A percentile compares a stretch with the other conserved stretches of the same genome.
phyloP scores from a whole-genome alignment of 2,113 vertebrate species.

The Dipodomys spectabilis region DNA sequence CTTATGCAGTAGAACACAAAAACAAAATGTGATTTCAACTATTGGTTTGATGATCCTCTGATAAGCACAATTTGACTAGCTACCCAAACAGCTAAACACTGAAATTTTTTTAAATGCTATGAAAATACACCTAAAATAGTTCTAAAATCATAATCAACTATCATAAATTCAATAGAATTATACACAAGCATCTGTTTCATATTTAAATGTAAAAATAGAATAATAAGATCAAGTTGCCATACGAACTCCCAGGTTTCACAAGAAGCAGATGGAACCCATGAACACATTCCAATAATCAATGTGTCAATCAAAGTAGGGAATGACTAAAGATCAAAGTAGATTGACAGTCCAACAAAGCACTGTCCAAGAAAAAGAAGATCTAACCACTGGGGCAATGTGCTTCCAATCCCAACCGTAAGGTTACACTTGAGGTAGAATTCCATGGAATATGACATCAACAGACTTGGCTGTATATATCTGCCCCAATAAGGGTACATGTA shows the following conservation, averaged over 20 bases:
- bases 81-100: neutral
- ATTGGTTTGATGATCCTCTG: constrained; percentile 33
- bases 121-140: constrained; percentile 46
- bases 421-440: neutral
- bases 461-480: neutral
- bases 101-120: constrained; percentile 18
- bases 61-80: constrained; percentile 14
- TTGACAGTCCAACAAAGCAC: neutral
- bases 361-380: neutral
- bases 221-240: neutral
- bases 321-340: neutral
- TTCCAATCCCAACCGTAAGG: neutral
- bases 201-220: neutral
- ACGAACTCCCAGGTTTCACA: neutral
- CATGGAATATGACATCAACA: neutral
- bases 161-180: constrained; percentile 37
- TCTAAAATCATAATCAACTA: constrained; percentile 17
- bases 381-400: neutral
- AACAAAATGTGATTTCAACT: constrained; percentile 43
- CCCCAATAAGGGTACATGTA: neutral
- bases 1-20: constrained; percentile 31
- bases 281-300: neutral
- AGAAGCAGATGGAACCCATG: neutral
- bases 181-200: neutral
- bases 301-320: neutral